These are phyloP conservation scores for Dromococcyx pavoninus DNA, from an alignment of 2,797 vertebrate species.

Conservation along the genomic window DNA sequence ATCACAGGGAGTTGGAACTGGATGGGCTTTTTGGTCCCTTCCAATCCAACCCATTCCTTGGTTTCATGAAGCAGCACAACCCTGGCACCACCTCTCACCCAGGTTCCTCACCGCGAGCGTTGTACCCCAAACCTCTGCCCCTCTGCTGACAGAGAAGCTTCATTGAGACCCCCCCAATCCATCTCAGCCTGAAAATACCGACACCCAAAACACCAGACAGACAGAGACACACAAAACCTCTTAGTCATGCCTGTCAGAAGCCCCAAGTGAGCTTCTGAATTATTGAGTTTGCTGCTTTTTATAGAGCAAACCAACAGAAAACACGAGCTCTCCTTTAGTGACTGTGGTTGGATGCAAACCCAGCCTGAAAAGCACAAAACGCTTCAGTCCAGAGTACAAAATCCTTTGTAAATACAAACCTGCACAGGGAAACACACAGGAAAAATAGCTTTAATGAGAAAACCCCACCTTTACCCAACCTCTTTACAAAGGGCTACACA, in stretches of 20 bases:
- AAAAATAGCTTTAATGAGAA: fast-evolving
- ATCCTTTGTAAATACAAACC: neutral
- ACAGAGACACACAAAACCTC: neutral
- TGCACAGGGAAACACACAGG: neutral
- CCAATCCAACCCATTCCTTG: too few relatives aligned
- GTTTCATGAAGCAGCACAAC: neutral
- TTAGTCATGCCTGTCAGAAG: neutral
- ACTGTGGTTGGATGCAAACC: neutral
- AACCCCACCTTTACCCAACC: neutral
- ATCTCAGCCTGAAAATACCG: neutral
- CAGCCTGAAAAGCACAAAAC: fast-evolving
- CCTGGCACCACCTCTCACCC: neutral
- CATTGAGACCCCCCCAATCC: fast-evolving
- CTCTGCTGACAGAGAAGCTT: neutral
- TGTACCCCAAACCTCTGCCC: neutral
- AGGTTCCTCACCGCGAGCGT: fast-evolving
- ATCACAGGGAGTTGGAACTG: too few relatives aligned
- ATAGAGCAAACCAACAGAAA: neutral
- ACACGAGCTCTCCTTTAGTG: neutral
- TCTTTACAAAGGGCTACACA: neutral
- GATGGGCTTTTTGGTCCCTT: too few relatives aligned
- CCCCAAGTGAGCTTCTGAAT: neutral
- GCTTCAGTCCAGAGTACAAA: neutral
- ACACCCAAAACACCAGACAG: neutral
- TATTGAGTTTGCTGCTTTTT: conserved; percentile 24